Percentiles rank a stretch among this genome's conserved stretches.
phyloP scores from a whole-genome alignment of 2,113 vertebrate species.

The Bucco capensis region DNA sequence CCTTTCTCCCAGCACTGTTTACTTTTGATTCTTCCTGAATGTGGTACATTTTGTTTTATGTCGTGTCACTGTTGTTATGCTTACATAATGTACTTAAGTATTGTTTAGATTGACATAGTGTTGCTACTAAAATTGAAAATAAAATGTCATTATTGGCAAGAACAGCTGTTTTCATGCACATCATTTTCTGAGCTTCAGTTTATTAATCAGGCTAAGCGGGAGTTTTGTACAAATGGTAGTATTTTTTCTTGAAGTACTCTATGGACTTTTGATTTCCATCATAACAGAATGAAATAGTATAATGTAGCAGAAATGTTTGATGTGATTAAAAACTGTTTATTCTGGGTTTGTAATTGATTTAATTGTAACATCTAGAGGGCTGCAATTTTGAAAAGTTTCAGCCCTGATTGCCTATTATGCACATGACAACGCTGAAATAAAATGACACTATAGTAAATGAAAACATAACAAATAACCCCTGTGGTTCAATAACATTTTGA shows the following conservation, averaged over 20 bases:
- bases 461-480: conserved; percentile 54
- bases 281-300: conserved; percentile 64
- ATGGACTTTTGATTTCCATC: conserved; percentile 71
- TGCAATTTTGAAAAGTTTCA: conserved; percentile 75
- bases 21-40: conserved; percentile 34
- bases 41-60: conserved; percentile 39
- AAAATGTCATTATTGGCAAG: conserved; percentile 64
- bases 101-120: conserved; percentile 65
- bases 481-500: conserved; percentile 57
- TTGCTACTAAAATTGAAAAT: conserved; percentile 69
- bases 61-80: conserved; percentile 18
- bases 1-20: conserved; percentile 24
- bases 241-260: conserved; percentile 65
- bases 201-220: conserved; percentile 65
- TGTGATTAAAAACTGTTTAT: conserved; percentile 75
- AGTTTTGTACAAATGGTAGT: conserved; percentile 43
- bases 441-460: conserved; percentile 62
- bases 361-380: conserved; percentile 74
- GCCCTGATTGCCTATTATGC: conserved; percentile 75
- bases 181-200: conserved; percentile 64
- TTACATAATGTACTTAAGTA: conserved; percentile 62
- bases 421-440: conserved; percentile 68
- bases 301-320: conserved; percentile 70
- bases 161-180: conserved; percentile 67
- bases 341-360: conserved; percentile 74